These are phyloP conservation scores for Patiria pectinifera DNA, from an alignment of 53 echinoderm and acorn worm species.

Conservation along the genomic window DNA sequence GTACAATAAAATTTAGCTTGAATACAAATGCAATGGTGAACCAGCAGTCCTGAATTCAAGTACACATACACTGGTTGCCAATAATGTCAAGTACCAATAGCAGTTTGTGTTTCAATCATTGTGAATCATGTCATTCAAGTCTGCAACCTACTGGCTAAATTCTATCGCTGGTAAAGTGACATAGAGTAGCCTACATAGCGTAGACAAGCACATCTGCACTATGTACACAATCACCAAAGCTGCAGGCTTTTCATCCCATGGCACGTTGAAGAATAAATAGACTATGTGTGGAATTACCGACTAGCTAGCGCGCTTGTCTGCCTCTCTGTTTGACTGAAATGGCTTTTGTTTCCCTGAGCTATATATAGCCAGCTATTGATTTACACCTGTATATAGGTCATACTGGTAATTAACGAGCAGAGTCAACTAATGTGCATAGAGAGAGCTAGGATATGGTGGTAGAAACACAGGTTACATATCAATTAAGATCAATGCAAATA, in stretches of 20 bases:
- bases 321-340: conserved; percentile 9
- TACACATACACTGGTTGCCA: conserved; percentile 10
- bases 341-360: conserved; percentile 52
- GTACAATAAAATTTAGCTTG: neutral
- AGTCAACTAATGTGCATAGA: neutral
- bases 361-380: conserved; percentile 52
- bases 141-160: neutral
- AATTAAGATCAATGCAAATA: conserved; percentile 24
- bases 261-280: conserved; percentile 6
- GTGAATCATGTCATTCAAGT: neutral
- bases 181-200: neutral
- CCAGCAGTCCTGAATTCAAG: neutral
- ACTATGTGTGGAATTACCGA: conserved; percentile 15
- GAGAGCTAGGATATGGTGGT: neutral
- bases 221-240: conserved; percentile 16
- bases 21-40: neutral
- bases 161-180: neutral
- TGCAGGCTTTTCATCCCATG: neutral
- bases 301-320: neutral
- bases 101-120: conserved; percentile 17
- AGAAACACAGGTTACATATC: conserved; percentile 10
- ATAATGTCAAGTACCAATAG: conserved; percentile 7
- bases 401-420: conserved; percentile 7
- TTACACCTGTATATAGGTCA: conserved; percentile 24
- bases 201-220: conserved; percentile 23